phyloP scores from a whole-genome alignment of 2,113 vertebrate genomes.

The human (Homo sapiens) region DNA sequence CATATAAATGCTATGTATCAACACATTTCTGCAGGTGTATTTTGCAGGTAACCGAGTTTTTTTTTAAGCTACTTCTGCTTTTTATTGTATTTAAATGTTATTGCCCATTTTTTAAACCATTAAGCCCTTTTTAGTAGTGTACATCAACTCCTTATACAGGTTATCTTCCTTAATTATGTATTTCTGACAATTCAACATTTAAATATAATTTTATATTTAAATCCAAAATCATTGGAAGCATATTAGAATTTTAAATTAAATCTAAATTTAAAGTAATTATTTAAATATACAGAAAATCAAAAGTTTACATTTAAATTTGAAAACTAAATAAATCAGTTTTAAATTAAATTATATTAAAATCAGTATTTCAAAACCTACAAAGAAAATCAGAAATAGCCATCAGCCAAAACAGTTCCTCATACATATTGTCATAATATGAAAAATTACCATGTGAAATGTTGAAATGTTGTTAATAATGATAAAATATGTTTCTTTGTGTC shows the following conservation, averaged over 20 bases:
- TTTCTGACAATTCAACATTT: constrained; percentile 43
- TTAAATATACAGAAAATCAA: constrained; percentile 39
- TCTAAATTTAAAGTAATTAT: constrained; percentile 52
- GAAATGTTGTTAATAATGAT: background rate
- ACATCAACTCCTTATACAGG: background rate
- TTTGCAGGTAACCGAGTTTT: background rate
- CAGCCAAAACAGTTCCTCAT: background rate
- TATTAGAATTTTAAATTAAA: constrained; percentile 45
- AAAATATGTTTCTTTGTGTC: background rate
- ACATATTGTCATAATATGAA: background rate
- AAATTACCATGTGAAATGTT: constrained; percentile 5
- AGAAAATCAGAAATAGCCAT: constrained; percentile 40
- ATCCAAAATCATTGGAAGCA: constrained; percentile 46
- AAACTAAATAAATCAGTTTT: constrained; percentile 39
- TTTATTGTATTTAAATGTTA: background rate
- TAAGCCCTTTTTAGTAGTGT: background rate
- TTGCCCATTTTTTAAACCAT: constrained; percentile 33
- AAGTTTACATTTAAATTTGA: constrained; percentile 53
- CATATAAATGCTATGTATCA: background rate
- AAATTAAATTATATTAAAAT: constrained; percentile 42
- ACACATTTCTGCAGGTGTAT: background rate
- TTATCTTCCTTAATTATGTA: constrained; percentile 19
- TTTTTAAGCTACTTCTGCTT: constrained; percentile 2
- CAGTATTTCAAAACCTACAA: background rate
- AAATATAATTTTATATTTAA: constrained; percentile 45